These are phyloP conservation scores for Oncorhynchus kisutch DNA, from an alignment of 2,113 vertebrate genomes.

Conservation along the genomic window DNA sequence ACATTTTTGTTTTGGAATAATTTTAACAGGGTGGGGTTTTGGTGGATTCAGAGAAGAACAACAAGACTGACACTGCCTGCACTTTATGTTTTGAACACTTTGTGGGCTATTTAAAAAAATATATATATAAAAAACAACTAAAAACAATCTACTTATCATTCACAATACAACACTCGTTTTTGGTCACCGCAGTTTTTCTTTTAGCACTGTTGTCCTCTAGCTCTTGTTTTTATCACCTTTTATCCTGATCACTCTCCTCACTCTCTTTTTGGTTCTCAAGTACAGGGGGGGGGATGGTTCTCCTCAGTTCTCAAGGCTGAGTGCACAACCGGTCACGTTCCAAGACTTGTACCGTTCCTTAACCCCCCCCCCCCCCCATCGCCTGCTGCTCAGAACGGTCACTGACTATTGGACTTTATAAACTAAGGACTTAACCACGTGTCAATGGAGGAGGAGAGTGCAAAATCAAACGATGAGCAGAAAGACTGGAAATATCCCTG, in stretches of 20 bases:
- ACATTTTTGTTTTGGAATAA: conserved; percentile 40
- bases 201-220: background rate
- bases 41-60: conserved; percentile 57
- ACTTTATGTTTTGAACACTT: conserved; percentile 78
- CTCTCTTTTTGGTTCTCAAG: conserved; percentile 22
- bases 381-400: conserved; percentile 42
- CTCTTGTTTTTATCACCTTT: conserved; percentile 9
- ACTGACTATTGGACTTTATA: conserved; percentile 22
- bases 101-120: conserved; percentile 63
- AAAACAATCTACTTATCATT: conserved; percentile 34
- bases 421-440: conserved; percentile 11
- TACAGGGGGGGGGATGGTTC: conserved; percentile 7
- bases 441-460: background rate
- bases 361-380: background rate
- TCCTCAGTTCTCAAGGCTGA: background rate
- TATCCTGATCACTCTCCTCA: background rate
- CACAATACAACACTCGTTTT: conserved; percentile 30
- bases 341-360: background rate
- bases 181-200: conserved; percentile 29
- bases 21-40: conserved; percentile 38
- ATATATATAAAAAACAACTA: no score
- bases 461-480: conserved; percentile 32
- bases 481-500: background rate
- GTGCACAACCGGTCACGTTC: conserved; percentile 1
- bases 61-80: conserved; percentile 76